These are phyloP conservation scores for Trisateles emortualis DNA, from an alignment of 2,888 invertebrate genomes.

Conservation along the genomic window DNA sequence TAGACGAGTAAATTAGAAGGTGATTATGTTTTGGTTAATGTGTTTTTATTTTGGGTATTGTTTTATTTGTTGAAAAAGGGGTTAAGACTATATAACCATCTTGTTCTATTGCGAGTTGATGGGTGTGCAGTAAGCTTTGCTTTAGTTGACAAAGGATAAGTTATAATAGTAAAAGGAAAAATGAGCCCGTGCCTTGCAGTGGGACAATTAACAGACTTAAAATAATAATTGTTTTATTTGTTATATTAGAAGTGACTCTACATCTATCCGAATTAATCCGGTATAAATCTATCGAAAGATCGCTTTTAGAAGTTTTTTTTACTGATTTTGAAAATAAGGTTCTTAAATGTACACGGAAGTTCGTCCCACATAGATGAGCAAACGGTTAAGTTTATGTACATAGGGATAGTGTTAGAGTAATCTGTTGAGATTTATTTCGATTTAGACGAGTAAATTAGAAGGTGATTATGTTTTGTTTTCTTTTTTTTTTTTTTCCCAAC, in stretches of 20 bases:
- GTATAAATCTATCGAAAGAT: slow-evolving; percentile 73
- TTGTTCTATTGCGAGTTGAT: too few species aligned
- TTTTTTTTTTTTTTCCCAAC: too few species aligned
- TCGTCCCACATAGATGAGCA: slow-evolving; percentile 57
- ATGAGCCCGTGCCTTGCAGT: too few species aligned
- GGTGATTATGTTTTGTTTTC: slow-evolving; percentile 6
- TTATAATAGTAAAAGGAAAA: too few species aligned
- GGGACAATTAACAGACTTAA: too few species aligned
- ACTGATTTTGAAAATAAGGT: too few species aligned
- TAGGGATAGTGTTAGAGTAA: slow-evolving; percentile 12
- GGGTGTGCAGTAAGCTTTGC: too few species aligned
- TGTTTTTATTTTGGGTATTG: slow-evolving; percentile 10
- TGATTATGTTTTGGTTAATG: slow-evolving; percentile 9
- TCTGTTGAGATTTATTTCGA: slow-evolving; percentile 13
- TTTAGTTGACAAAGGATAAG: too few species aligned
- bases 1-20: slow-evolving; percentile 9
- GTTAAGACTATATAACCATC: too few species aligned
- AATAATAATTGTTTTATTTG: too few species aligned
- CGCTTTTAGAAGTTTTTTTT: slow-evolving; percentile 71
- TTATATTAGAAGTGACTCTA: too few species aligned
- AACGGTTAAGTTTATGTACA: slow-evolving; percentile 20
- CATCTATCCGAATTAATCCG: slow-evolving; percentile 74
- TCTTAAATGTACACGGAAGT: slow-evolving; percentile 73
- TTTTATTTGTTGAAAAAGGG: too few species aligned
- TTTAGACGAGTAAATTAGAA: slow-evolving; percentile 9